Evolutionary conservation across 1,140 invertebrate genomes (phyloP), one percentile per base, ranked within the genome.

Genomic region (Tribolium madens): DNA sequence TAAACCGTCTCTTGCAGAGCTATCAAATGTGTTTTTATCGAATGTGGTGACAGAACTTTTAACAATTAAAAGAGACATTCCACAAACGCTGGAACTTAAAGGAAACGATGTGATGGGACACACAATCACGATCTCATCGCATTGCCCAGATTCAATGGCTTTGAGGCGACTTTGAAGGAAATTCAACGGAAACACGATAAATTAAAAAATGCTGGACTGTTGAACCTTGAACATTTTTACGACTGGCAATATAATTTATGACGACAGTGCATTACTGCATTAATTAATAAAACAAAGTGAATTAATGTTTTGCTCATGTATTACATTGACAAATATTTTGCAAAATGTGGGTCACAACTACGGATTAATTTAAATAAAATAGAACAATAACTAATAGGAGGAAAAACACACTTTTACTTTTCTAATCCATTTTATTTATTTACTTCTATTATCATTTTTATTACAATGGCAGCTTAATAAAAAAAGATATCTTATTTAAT

Each of bases 81-180:
- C 12, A 5, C 26, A 14, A 33, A 64, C 26, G n/a, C 36, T 26
- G 57, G 57, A 64, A 64, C 57, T 57, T 64, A 12, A 64, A 64
- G 57, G 57, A 64, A 64, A 64, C 57, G 57, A 64, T 64, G 57
- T 64, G 26, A 64, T 33, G 26, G 57, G 14, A 64, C 57, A 64
- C 31, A 21, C 10, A 64, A 33, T 33, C 53, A 52, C 48, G 48
- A 52, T 52, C 17, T 52, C 48, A 52, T 52, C 52, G 14, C 57
- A 64, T 64, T 64, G 57, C 57, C 26, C 57, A 64, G n/a, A 64
- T 64, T 64, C 57, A 33, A 57, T 13, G 26, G 57, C 57, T 64
- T 64, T 64, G 57, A 33, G 3, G 1, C n/a, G 26, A 12, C 31
- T 57, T 57, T 57, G 53, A 60, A 26, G 10, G 53, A 60, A 60